A percentile compares a stretch with the other conserved stretches of the same genome.
phyloP scores from a whole-genome alignment of 2,797 vertebrate genomes.

The Sebastes taczanowskii region DNA sequence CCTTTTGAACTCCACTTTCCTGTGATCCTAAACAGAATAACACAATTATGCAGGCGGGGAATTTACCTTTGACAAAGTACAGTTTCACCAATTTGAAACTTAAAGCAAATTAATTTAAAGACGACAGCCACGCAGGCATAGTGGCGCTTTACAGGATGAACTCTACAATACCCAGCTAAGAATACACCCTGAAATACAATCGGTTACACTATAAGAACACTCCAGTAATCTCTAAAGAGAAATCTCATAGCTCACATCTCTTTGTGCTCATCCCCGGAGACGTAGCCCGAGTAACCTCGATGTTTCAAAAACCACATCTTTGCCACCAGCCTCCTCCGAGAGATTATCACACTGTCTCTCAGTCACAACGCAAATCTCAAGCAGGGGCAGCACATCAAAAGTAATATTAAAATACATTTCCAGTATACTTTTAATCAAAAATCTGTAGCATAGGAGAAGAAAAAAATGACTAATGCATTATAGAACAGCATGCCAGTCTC shows the following conservation, averaged over 20 bases:
- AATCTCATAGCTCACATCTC: background rate
- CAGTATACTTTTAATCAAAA: conserved; percentile 27
- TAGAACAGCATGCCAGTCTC: conserved; percentile 23
- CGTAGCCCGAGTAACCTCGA: background rate
- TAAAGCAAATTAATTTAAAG: conserved; percentile 22
- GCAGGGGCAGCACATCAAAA: conserved; percentile 13
- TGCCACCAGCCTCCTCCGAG: conserved; percentile 1
- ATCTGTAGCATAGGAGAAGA: conserved; percentile 5
- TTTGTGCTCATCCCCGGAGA: conserved; percentile 19
- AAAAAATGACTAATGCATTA: conserved; percentile 22
- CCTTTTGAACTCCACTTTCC: conserved; percentile 41
- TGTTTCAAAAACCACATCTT: conserved; percentile 20
- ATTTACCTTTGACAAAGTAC: conserved; percentile 17
- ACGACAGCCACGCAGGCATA: background rate
- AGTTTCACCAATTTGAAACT: background rate
- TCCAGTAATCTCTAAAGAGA: background rate
- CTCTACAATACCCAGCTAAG: background rate
- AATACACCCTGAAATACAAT: conserved; percentile 4
- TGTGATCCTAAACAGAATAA: conserved; percentile 18
- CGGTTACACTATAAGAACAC: background rate
- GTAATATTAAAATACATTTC: conserved; percentile 16
- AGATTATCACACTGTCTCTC: conserved; percentile 4
- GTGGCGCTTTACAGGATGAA: background rate
- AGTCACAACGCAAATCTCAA: conserved; percentile 1
- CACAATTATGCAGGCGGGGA: background rate